phyloP scores from a whole-genome alignment of 2,888 invertebrate genomes.

The Mesopsocus fuscifrons region DNA sequence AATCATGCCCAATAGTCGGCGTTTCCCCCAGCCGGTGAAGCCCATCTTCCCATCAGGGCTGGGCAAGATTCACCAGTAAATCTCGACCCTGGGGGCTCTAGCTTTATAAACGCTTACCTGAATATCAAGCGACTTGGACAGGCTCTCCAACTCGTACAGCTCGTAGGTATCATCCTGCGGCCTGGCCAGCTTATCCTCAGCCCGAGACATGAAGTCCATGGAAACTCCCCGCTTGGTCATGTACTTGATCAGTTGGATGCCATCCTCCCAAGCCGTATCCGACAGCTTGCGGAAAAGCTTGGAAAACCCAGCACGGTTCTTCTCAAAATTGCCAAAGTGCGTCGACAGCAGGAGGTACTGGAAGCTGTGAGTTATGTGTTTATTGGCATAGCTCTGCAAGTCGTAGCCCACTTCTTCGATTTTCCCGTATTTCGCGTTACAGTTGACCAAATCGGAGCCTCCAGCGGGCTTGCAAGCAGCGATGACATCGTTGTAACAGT shows the following conservation, averaged over 20 bases:
- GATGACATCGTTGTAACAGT: conserved; percentile 40
- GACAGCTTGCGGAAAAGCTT: conserved; percentile 53
- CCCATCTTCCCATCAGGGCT: too few species aligned
- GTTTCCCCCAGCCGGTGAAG: too few species aligned
- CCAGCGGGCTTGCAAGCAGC: conserved; percentile 30
- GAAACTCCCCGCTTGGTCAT: conserved; percentile 49
- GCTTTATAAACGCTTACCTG: conserved; percentile 29
- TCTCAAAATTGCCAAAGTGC: conserved; percentile 56
- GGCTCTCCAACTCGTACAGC: conserved; percentile 44
- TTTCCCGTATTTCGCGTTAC: conserved; percentile 44
- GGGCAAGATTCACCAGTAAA: too few species aligned
- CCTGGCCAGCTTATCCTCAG: not conserved
- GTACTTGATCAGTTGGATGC: conserved; percentile 57
- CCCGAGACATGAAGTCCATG: conserved; percentile 29
- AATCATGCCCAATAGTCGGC: too few species aligned
- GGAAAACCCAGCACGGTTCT: conserved; percentile 55
- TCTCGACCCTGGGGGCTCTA: too few species aligned
- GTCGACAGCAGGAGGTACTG: conserved; percentile 55
- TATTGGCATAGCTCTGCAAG: conserved; percentile 35
- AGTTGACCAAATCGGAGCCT: conserved; percentile 23
- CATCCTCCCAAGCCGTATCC: conserved; percentile 53
- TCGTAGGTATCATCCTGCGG: conserved; percentile 27
- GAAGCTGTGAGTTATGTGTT: conserved; percentile 50
- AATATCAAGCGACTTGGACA: conserved; percentile 54
- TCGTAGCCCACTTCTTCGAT: conserved; percentile 31